Evolutionary conservation across 2,113 vertebrate genomes (phyloP).

Genomic region (Coptodon bakossiorum): DNA sequence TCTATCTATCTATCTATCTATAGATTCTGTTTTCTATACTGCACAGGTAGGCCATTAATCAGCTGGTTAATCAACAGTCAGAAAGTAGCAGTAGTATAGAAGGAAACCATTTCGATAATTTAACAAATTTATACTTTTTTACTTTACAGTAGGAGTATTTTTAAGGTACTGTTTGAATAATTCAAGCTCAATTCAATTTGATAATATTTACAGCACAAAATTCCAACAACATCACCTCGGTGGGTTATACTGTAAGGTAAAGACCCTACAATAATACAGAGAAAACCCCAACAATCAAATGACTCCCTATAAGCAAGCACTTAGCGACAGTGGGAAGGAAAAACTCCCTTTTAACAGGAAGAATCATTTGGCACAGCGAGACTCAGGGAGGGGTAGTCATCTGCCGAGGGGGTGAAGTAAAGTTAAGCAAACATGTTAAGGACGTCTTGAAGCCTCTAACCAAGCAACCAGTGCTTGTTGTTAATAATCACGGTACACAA

Average conservation of each 20-base stretch:
- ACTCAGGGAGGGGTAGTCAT: fast-evolving
- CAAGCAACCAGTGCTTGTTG: too few relatives aligned
- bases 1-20: too few relatives aligned
- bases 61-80: not conserved
- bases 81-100: not conserved
- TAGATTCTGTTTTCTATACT: not conserved
- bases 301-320: fast-evolving
- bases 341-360: not conserved
- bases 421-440: not conserved
- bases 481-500: not conserved
- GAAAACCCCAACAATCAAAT: not conserved
- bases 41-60: not conserved
- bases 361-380: not conserved
- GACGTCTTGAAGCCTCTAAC: not conserved
- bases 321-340: fast-evolving
- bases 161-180: fast-evolving
- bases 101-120: not conserved
- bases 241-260: fast-evolving
- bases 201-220: not conserved
- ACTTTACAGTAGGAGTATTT: not conserved
- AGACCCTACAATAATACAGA: not conserved
- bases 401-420: fast-evolving
- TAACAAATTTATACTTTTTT: not conserved
- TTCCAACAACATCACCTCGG: fast-evolving
- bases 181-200: not conserved